These are phyloP conservation scores for Nanorana parkeri DNA, from an alignment of 2,113 vertebrate species.

Conservation along the genomic window DNA sequence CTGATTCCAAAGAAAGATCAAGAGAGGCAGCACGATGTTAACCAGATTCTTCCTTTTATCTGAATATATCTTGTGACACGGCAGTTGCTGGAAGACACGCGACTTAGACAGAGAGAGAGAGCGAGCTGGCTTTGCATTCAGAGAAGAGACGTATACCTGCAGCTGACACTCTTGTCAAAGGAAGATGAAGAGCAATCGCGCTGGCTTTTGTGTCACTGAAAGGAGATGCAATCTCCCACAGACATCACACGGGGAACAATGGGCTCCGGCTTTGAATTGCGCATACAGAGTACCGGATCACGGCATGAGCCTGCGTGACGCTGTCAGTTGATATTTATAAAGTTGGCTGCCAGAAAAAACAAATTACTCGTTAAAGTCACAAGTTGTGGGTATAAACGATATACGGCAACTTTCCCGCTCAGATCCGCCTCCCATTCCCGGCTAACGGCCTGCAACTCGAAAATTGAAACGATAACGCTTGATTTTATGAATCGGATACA, in stretches of 20 bases:
- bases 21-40: slow-evolving; percentile 19
- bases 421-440: not conserved
- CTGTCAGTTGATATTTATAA: not conserved
- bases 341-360: slow-evolving; percentile 3
- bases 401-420: not conserved
- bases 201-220: slow-evolving; percentile 45
- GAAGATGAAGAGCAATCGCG: slow-evolving; percentile 37
- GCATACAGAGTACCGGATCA: not conserved
- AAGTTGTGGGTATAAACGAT: not conserved
- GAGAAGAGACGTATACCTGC: slow-evolving; percentile 43
- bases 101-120: not conserved
- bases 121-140: slow-evolving; percentile 42
- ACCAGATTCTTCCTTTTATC: slow-evolving; percentile 47
- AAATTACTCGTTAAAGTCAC: slow-evolving; percentile 20
- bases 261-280: not conserved
- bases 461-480: not conserved
- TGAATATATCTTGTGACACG: slow-evolving; percentile 44
- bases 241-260: slow-evolving; percentile 47
- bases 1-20: slow-evolving; percentile 44
- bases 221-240: slow-evolving; percentile 43
- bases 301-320: not conserved
- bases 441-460: not conserved
- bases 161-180: slow-evolving; percentile 43
- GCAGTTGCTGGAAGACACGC: slow-evolving; percentile 32
- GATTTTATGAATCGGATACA: not conserved